Evolutionary conservation across 2,113 vertebrate genomes (phyloP).

Genomic region (Stictonetta naevosa): DNA sequence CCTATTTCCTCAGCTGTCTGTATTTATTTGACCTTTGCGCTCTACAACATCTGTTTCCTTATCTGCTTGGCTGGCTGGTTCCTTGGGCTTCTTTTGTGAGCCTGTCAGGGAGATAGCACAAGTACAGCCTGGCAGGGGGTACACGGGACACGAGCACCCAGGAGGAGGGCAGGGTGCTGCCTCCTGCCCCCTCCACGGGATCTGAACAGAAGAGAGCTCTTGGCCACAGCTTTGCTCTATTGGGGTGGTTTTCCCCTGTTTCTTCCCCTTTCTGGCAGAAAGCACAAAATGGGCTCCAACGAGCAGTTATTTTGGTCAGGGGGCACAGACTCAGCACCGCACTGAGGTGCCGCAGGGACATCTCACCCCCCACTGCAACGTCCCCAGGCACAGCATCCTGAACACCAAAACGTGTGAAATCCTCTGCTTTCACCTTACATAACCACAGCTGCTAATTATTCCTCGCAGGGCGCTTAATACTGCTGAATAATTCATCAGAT

Average conservation of each 20-base stretch:
- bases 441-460: neutral
- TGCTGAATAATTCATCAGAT: neutral
- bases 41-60: neutral
- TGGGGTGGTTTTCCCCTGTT: neutral
- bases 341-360: fast-evolving
- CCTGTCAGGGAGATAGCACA: neutral
- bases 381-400: fast-evolving
- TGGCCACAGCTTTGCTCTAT: fast-evolving
- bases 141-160: fast-evolving
- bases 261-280: neutral
- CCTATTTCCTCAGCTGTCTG: neutral
- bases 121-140: neutral
- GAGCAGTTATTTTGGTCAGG: neutral
- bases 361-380: fast-evolving
- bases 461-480: neutral
- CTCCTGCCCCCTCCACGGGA: neutral
- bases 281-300: neutral
- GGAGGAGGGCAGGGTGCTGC: neutral
- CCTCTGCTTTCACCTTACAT: neutral
- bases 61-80: neutral
- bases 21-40: neutral
- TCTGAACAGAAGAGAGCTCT: neutral
- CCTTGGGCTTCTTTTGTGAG: neutral
- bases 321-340: neutral
- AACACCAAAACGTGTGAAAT: fast-evolving